These are phyloP conservation scores for Riparia riparia DNA, from an alignment of 2,113 vertebrate species.

Conservation along the genomic window DNA sequence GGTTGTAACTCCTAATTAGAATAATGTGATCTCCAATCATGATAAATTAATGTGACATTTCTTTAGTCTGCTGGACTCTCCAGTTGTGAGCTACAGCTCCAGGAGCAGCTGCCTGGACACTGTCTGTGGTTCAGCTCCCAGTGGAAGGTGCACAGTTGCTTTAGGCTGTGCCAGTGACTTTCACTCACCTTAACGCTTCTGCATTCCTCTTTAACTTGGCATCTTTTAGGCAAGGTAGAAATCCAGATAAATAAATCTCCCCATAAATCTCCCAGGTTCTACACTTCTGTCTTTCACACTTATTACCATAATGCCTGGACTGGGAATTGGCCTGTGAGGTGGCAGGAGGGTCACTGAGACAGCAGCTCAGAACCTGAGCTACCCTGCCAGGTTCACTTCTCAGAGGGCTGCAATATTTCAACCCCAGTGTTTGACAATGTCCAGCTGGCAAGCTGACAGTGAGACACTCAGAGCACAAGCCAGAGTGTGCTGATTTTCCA, in stretches of 20 bases:
- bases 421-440: background rate
- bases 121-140: accelerated
- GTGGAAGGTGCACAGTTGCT: accelerated
- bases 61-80: background rate
- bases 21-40: background rate
- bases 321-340: background rate
- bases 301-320: accelerated
- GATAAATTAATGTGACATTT: background rate
- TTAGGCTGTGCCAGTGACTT: background rate
- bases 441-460: background rate
- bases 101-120: background rate
- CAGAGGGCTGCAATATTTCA: background rate
- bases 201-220: background rate
- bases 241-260: background rate
- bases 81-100: background rate
- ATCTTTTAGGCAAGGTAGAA: background rate
- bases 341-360: background rate
- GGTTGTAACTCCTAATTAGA: background rate
- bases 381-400: background rate
- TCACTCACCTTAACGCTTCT: background rate
- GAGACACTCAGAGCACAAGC: background rate
- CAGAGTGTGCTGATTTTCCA: background rate
- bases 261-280: background rate
- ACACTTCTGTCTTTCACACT: background rate
- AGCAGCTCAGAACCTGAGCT: background rate